These are phyloP conservation scores for Seriola quinqueradiata DNA, from an alignment of 2,113 vertebrate species.

Conservation along the genomic window DNA sequence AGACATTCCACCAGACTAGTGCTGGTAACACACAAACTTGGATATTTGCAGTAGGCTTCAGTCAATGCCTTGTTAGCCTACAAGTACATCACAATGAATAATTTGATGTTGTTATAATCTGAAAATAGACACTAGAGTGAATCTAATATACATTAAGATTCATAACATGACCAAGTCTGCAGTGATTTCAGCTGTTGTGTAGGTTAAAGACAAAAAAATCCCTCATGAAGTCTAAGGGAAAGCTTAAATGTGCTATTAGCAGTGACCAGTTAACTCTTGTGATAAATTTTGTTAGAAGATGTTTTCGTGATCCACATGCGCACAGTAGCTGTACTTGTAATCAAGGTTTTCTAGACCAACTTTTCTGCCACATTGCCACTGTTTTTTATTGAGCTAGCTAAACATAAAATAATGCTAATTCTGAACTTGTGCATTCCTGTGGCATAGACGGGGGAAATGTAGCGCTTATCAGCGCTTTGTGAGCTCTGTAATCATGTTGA, in stretches of 20 bases:
- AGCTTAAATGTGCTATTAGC: slow-evolving; percentile 54
- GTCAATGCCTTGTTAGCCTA: slow-evolving; percentile 48
- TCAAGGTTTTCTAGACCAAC: slow-evolving; percentile 31
- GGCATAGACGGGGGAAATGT: slow-evolving; percentile 36
- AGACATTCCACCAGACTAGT: slow-evolving; percentile 81
- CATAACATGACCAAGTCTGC: not conserved
- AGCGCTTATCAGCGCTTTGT: slow-evolving; percentile 51
- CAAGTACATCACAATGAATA: slow-evolving; percentile 3
- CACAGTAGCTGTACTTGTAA: slow-evolving; percentile 41
- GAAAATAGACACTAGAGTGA: slow-evolving; percentile 5
- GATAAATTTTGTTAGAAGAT: slow-evolving; percentile 31
- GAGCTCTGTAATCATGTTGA: slow-evolving; percentile 51
- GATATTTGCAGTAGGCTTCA: slow-evolving; percentile 30
- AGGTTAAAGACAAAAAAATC: not conserved
- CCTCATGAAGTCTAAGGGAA: slow-evolving; percentile 26
- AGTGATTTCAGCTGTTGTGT: slow-evolving; percentile 62
- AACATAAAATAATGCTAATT: slow-evolving; percentile 1
- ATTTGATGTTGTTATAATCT: slow-evolving; percentile 20
- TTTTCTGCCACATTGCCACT: slow-evolving; percentile 17
- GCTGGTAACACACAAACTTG: slow-evolving; percentile 42
- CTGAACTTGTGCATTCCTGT: slow-evolving; percentile 44
- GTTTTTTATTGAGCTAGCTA: slow-evolving; percentile 44
- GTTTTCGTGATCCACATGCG: slow-evolving; percentile 44
- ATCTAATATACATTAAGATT: slow-evolving; percentile 32
- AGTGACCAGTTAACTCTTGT: slow-evolving; percentile 35